Conservation (phyloP, 1,140 invertebrate genomes). For the Lasioglossum albipes region DNA sequence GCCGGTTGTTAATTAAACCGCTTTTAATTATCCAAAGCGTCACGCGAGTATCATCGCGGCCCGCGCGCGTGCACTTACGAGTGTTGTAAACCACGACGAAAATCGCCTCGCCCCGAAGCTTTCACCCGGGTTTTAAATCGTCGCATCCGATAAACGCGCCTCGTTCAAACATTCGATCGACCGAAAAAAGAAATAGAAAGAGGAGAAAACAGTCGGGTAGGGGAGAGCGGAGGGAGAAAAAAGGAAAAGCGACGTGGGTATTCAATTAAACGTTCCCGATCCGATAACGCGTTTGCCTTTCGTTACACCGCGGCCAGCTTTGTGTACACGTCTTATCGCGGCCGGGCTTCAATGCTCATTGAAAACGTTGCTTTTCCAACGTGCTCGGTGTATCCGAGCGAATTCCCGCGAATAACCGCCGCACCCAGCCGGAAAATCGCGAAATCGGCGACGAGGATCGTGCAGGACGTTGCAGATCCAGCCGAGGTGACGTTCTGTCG, state of each 20-base stretch:
- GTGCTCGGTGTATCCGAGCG: background rate
- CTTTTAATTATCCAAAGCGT: conserved; percentile 32
- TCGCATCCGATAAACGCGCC: background rate
- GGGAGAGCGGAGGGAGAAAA: background rate
- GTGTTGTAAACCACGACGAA: background rate
- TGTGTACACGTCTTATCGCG: conserved; percentile 17
- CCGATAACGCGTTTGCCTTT: conserved; percentile 19
- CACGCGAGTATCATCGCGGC: background rate
- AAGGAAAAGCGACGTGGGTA: background rate
- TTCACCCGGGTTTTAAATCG: background rate
- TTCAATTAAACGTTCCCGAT: conserved; percentile 25
- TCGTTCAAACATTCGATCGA: background rate
- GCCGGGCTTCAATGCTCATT: background rate
- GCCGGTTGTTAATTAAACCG: conserved; percentile 34
- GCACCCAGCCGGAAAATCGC: conserved; percentile 14
- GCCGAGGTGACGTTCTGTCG: no score
- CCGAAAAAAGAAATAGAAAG: background rate
- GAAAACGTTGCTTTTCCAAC: background rate
- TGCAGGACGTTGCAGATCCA: no score
- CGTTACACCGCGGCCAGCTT: background rate
- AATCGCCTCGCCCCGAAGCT: background rate
- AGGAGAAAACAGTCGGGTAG: background rate
- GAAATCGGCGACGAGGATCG: background rate
- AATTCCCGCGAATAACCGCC: background rate
- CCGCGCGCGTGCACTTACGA: background rate